Conservation (phyloP, 1,140 invertebrate species). For the Heliconius eleuchia region DNA sequence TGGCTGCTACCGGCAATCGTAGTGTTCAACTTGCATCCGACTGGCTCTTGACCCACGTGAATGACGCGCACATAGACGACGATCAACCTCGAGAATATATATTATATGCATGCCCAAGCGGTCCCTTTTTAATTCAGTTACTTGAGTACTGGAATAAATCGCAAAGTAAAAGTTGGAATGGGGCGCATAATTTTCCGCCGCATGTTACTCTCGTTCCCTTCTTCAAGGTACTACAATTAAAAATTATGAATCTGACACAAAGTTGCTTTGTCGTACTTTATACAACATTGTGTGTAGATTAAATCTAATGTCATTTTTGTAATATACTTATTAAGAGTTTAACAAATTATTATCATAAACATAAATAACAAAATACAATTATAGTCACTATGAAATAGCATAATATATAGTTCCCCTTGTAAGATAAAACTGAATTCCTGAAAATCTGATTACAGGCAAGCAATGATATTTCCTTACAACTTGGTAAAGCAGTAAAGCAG, state of each 20-base stretch:
- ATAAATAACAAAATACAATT: no score
- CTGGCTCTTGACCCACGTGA: conserved; percentile 94
- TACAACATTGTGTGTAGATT: no score
- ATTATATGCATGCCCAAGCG: conserved; percentile 92
- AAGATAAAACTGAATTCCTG: no score
- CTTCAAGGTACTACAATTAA: conserved; percentile 87
- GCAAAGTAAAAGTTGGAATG: conserved; percentile 90
- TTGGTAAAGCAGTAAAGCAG: conserved; percentile 85
- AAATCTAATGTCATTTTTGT: no score
- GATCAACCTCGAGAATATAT: conserved; percentile 90
- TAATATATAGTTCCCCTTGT: no score
- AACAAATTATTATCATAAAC: no score
- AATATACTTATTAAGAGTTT: no score
- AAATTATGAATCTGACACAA: no score
- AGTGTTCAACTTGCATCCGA: conserved; percentile 93
- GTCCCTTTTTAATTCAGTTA: conserved; percentile 84
- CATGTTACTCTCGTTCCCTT: conserved; percentile 94
- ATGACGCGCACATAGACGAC: conserved; percentile 90
- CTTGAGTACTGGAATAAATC: conserved; percentile 91
- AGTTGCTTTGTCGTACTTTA: no score
- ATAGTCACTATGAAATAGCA: no score
- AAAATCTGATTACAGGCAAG: conserved; percentile 82
- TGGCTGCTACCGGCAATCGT: conserved; percentile 93
- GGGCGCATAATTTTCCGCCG: conserved; percentile 93
- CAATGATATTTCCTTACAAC: conserved; percentile 86